Evolutionary conservation across 53 echinoderm and acorn worm genomes (phyloP).

Genomic region (Hippasteria phrygiana): DNA sequence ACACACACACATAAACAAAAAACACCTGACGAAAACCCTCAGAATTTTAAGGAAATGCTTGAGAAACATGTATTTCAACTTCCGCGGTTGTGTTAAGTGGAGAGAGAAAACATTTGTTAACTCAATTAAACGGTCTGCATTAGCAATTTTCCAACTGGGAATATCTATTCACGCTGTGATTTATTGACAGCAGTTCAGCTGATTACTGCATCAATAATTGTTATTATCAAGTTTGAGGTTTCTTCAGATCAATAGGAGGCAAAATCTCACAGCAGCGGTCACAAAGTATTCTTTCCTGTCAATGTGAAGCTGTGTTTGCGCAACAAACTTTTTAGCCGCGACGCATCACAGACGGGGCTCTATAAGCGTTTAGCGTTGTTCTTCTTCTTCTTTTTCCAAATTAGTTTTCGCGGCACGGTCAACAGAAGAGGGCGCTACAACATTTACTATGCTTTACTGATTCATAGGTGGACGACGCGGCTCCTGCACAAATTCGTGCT

Average conservation of each 20-base stretch:
- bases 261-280: too few relatives aligned
- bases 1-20: not conserved
- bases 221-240: not conserved
- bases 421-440: too few relatives aligned
- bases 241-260: not conserved
- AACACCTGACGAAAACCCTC: not conserved
- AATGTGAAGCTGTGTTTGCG: too few relatives aligned
- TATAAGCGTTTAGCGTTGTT: too few relatives aligned
- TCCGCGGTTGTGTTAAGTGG: not conserved
- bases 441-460: too few relatives aligned
- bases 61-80: not conserved
- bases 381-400: too few relatives aligned
- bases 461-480: too few relatives aligned
- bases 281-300: too few relatives aligned
- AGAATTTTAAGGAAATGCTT: not conserved
- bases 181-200: not conserved
- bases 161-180: not conserved
- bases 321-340: too few relatives aligned
- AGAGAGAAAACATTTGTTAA: not conserved
- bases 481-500: too few relatives aligned
- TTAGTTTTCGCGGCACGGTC: too few relatives aligned
- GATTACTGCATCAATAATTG: conserved; percentile 6
- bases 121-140: conserved; percentile 28
- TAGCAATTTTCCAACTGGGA: conserved; percentile 21
- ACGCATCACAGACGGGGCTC: too few relatives aligned